These are phyloP conservation scores for Solea solea DNA, from an alignment of 2,113 vertebrate genomes.

Conservation along the genomic window DNA sequence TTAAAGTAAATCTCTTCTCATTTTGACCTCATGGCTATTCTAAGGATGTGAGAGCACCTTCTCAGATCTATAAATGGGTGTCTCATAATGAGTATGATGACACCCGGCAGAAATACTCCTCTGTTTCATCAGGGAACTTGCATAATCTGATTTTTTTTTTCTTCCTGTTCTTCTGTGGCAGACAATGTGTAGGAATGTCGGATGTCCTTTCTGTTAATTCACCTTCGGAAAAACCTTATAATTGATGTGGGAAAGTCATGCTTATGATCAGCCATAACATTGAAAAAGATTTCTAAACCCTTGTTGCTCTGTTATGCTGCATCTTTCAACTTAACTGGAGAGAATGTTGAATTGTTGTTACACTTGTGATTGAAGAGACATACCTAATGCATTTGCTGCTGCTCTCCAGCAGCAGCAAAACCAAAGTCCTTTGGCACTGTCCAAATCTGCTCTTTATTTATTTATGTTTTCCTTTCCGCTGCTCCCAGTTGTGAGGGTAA, in stretches of 20 bases:
- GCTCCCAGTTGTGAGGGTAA: too few species aligned
- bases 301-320: neutral
- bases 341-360: neutral
- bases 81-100: conserved; percentile 75
- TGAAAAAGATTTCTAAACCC: neutral
- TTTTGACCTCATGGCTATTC: conserved; percentile 76
- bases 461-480: too few species aligned
- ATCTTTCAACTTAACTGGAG: neutral
- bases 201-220: conserved; percentile 25
- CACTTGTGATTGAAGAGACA: neutral
- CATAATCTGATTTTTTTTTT: conserved; percentile 58
- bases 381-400: neutral
- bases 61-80: conserved; percentile 75
- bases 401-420: neutral
- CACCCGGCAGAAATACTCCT: conserved; percentile 72
- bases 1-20: conserved; percentile 60
- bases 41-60: conserved; percentile 70
- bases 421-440: too few species aligned
- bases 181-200: conserved; percentile 16
- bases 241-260: conserved; percentile 8
- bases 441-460: too few species aligned
- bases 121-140: conserved; percentile 69
- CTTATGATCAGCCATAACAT: neutral
- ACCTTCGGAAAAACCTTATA: conserved; percentile 16
- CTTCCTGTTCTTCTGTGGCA: conserved; percentile 46